Base-by-base conservation (phyloP, 2,797 vertebrate genomes). In the Anas bernieri region DNA sequence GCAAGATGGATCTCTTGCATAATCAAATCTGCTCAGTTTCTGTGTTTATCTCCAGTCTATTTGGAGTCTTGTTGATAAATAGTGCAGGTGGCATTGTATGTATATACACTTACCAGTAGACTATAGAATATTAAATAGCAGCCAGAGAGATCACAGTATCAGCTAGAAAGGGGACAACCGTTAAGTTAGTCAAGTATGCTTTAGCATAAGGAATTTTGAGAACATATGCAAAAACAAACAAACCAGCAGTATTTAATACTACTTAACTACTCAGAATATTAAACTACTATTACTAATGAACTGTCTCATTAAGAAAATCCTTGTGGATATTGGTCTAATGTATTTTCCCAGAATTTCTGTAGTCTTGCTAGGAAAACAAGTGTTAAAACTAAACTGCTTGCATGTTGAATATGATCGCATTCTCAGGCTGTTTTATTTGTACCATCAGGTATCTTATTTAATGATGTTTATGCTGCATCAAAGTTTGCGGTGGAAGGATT, bases 401-500 rank as follows among this genome's bases (percentile, higher is more conserved):
- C 61, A 17, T 30, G 31, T 64, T 90, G 37, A 59, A 61, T 83
- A n/a, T 48, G 70, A 28, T 90, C 14, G 14, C n/a, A 28, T 90
- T 91, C 90, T 96, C 45, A 80, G 16, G 20, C 35, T 79, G 43
- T 85, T 86, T 59, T 87, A 7, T 90, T 96, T 97, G 75, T 78
- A 41, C 54, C 84, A 83, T 85, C 90, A 98, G 97, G 97, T 56
- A 98, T 99, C 88, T 96, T 99, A 92, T 99, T 99, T 97, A 99
- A 99, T 21, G 98, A 99, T 37, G 94, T 99, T 92, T 99, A 99
- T 35, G 98, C 98, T 73, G 98, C 98, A 9, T 99, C 98, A 43
- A 99, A 99, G 95, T 99, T 99, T 96, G 98, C 98, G 22, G 97
- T 98, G 96, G 98, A 99, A 95, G 98, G 98, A 39, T 99, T 99